phyloP scores from a whole-genome alignment of 2,888 invertebrate species.

The Papilio protenor region DNA sequence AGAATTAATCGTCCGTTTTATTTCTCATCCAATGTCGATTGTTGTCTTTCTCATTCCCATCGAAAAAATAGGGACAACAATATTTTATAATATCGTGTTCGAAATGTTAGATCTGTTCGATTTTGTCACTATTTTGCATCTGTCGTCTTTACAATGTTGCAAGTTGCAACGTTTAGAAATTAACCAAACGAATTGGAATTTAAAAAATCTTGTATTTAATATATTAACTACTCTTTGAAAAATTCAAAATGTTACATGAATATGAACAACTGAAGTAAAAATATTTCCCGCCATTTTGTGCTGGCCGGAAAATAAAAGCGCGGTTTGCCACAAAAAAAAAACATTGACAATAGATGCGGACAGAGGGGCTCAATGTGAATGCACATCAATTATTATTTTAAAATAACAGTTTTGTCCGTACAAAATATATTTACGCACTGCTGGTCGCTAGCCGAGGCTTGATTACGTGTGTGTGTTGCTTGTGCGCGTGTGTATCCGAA shows the following conservation, averaged over 20 bases:
- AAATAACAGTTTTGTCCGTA: constrained; percentile 84
- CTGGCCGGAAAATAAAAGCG: constrained; percentile 61
- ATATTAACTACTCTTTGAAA: constrained; percentile 9
- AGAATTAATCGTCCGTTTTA: constrained; percentile 41
- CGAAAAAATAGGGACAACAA: background rate
- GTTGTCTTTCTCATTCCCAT: background rate
- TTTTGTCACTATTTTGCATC: constrained; percentile 56
- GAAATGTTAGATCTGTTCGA: constrained; percentile 22
- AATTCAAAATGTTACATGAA: constrained; percentile 47
- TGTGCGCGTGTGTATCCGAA: constrained; percentile 50
- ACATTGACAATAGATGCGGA: constrained; percentile 69
- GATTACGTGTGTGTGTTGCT: constrained; percentile 48
- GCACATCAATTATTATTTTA: constrained; percentile 82
- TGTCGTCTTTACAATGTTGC: constrained; percentile 47
- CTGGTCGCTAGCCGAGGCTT: constrained; percentile 56
- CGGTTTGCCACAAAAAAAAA: constrained; percentile 65
- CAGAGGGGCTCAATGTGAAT: constrained; percentile 64
- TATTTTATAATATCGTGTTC: background rate
- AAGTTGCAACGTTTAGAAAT: constrained; percentile 2
- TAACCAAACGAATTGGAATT: background rate
- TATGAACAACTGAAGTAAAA: constrained; percentile 53
- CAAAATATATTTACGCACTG: constrained; percentile 81
- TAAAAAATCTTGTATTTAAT: background rate
- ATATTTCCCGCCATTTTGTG: constrained; percentile 52
- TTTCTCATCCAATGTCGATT: background rate